Evolutionary conservation across 2,113 vertebrate species (phyloP).

Genomic region (Dicentrarchus labrax): DNA sequence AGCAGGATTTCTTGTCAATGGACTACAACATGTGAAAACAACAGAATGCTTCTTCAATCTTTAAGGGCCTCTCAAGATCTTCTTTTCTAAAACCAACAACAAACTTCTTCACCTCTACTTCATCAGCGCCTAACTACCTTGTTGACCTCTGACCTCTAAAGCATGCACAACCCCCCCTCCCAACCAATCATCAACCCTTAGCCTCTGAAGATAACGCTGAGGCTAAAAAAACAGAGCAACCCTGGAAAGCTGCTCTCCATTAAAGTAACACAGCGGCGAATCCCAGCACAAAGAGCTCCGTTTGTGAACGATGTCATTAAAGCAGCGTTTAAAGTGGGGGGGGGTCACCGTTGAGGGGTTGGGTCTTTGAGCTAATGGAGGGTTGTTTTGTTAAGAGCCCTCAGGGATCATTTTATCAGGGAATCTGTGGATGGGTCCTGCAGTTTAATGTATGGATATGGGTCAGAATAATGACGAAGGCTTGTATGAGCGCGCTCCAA

Average conservation of each 20-base stretch:
- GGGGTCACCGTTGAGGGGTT: background rate
- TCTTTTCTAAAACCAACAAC: slow-evolving; percentile 1
- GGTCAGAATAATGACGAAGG: background rate
- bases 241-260: slow-evolving; percentile 23
- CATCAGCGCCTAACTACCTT: slow-evolving; percentile 31
- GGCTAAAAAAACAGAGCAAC: background rate
- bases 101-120: slow-evolving; percentile 11
- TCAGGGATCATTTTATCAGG: slow-evolving; percentile 24
- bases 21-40: background rate
- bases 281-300: slow-evolving; percentile 20
- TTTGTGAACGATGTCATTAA: slow-evolving; percentile 25
- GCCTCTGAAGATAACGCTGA: background rate
- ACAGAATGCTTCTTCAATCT: background rate
- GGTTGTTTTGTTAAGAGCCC: slow-evolving; percentile 38
- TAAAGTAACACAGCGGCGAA: background rate
- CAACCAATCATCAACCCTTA: background rate
- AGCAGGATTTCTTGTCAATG: background rate
- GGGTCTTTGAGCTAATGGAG: slow-evolving; percentile 13
- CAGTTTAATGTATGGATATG: slow-evolving; percentile 12
- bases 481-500: background rate
- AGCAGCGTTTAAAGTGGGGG: slow-evolving; percentile 29
- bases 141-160: slow-evolving; percentile 45
- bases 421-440: slow-evolving; percentile 13
- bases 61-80: background rate
- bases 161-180: background rate